Evolutionary conservation across 2,888 invertebrate species (phyloP).

Genomic region (Acanthosepion lycidas): DNA sequence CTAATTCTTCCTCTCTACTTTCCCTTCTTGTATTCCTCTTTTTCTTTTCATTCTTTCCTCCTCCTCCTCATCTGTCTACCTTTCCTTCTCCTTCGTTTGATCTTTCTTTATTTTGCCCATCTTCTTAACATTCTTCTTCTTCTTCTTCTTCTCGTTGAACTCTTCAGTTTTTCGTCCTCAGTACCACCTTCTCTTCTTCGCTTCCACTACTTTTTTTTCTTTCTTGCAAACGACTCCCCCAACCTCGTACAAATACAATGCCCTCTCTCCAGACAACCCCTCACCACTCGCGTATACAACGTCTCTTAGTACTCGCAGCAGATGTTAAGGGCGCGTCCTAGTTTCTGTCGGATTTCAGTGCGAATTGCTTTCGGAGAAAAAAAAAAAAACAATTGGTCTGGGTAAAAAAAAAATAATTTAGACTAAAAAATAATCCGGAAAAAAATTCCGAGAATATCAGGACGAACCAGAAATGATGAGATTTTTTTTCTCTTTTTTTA

Average conservation of each 20-base stretch:
- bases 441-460: neutral
- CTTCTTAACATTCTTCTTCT: neutral
- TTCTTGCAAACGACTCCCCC: rapidly evolving
- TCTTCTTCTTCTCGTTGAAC: too few relatives aligned
- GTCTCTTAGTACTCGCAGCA: neutral
- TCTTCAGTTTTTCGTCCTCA: too few relatives aligned
- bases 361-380: neutral
- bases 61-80: neutral
- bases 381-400: neutral
- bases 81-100: neutral
- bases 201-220: neutral
- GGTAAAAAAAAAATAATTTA: neutral
- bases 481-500: too few relatives aligned
- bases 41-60: neutral
- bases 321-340: constrained; percentile 9
- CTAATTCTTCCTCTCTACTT: neutral
- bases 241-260: neutral
- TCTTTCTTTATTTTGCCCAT: neutral
- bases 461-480: too few relatives aligned
- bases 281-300: rapidly evolving
- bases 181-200: too few relatives aligned
- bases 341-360: neutral
- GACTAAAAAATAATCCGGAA: neutral
- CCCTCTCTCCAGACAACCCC: neutral
- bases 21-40: neutral